Evolutionary conservation across 2,888 invertebrate species (phyloP).

Genomic region (Orchestes rusci): DNA sequence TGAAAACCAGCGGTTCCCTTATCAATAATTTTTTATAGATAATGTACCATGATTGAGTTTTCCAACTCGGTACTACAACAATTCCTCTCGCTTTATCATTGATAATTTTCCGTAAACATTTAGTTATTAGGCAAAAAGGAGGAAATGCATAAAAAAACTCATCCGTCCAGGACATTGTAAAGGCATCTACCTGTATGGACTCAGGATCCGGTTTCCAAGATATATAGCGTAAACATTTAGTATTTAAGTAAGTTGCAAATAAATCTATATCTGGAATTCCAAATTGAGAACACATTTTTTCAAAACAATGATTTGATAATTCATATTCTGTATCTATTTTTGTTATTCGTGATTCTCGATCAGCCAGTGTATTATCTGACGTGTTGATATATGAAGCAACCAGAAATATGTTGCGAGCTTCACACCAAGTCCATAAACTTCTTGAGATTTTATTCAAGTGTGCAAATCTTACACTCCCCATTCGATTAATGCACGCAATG

Average conservation of each 20-base stretch:
- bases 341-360: not conserved
- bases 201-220: conserved; percentile 5
- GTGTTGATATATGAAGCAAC: conserved; percentile 7
- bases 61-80: not conserved
- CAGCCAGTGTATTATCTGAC: not conserved
- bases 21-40: not conserved
- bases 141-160: conserved; percentile 2
- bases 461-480: not conserved
- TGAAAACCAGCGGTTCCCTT: conserved; percentile 2
- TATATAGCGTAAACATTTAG: not conserved
- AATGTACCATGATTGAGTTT: not conserved
- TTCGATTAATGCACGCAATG: too few species aligned
- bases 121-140: conserved; percentile 1
- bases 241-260: too few species aligned
- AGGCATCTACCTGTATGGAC: not conserved
- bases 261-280: too few species aligned
- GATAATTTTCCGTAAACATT: conserved; percentile 2
- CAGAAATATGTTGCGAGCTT: too few species aligned
- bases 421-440: not conserved
- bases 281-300: not conserved
- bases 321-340: not conserved
- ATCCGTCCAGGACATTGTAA: not conserved
- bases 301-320: too few species aligned
- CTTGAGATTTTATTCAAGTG: not conserved
- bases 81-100: conserved; percentile 4